phyloP scores from a whole-genome alignment of 2,113 vertebrate species.

The Syrrhaptes paradoxus region DNA sequence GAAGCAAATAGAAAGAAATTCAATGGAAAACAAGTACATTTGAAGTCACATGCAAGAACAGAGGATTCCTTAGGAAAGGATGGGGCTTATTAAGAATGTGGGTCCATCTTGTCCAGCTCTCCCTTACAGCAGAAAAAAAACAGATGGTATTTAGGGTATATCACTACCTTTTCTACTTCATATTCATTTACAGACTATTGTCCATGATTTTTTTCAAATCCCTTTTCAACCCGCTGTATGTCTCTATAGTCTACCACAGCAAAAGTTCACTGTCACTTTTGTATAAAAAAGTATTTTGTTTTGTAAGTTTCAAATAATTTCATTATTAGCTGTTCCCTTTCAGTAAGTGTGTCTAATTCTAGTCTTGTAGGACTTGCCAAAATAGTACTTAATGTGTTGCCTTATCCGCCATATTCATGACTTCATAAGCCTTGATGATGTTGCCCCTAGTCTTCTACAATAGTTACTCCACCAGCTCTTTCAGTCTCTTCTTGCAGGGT shows the following conservation, averaged over 20 bases:
- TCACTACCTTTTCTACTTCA: background rate
- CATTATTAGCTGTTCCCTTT: background rate
- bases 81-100: background rate
- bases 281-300: background rate
- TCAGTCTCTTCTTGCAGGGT: background rate
- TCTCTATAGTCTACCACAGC: background rate
- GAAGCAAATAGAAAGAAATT: background rate
- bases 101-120: background rate
- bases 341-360: background rate
- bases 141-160: background rate
- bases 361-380: background rate
- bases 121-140: background rate
- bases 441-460: background rate
- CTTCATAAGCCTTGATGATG: background rate
- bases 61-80: background rate
- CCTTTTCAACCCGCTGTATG: background rate
- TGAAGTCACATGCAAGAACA: rapidly evolving
- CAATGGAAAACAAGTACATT: background rate
- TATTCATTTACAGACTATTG: background rate
- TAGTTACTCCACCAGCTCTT: background rate
- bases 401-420: background rate
- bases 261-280: background rate
- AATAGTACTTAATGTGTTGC: background rate
- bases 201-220: background rate
- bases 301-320: background rate